phyloP scores from a whole-genome alignment of 2,888 invertebrate genomes.

The Elegia similella region DNA sequence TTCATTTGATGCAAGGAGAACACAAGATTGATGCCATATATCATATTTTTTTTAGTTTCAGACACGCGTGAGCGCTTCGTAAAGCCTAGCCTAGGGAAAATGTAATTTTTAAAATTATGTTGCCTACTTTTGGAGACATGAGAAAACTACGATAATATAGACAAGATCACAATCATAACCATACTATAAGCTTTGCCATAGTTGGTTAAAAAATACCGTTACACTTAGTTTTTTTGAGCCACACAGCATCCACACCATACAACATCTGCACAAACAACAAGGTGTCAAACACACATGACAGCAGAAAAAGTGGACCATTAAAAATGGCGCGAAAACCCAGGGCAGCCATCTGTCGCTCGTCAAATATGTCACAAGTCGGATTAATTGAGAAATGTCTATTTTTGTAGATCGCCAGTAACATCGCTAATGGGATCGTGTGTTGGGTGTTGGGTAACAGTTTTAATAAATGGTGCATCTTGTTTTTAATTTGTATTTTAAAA shows the following conservation, averaged over 20 bases:
- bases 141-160: too few species aligned
- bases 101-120: too few species aligned
- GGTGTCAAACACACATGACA: constrained; percentile 18
- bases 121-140: too few species aligned
- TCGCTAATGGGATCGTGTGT: background rate
- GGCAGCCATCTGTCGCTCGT: background rate
- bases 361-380: constrained; percentile 4
- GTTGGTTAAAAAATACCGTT: background rate
- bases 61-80: too few species aligned
- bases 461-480: background rate
- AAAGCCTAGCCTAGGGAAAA: too few species aligned
- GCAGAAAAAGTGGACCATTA: constrained; percentile 2
- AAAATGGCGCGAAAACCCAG: constrained; percentile 6
- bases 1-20: too few species aligned
- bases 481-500: background rate
- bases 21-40: too few species aligned
- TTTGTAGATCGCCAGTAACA: background rate
- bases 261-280: constrained; percentile 16
- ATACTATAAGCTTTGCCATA: too few species aligned
- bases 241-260: constrained; percentile 1
- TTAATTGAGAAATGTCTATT: background rate
- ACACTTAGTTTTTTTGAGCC: background rate
- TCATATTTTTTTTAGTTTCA: too few species aligned
- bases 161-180: too few species aligned
- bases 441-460: background rate